Evolutionary conservation across 2,113 vertebrate genomes (phyloP), one percentile per base, ranked within the genome.

Genomic region (Forbesichthys papilliferus): DNA sequence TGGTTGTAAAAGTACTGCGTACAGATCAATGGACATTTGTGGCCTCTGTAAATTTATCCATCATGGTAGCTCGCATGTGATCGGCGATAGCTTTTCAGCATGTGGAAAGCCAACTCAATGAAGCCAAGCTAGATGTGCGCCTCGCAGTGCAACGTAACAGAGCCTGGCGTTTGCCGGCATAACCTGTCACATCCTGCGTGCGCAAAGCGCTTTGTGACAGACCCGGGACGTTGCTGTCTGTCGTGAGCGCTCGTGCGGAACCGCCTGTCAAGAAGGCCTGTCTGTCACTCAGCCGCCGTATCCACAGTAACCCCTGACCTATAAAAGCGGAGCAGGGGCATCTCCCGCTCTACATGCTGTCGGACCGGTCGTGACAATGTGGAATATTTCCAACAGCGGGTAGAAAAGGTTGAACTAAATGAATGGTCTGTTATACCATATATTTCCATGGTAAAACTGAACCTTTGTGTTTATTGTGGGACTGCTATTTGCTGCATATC

Each of bases 271-370:
- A 42, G 27, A n/a, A 27, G 47, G 27, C 27, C 27, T 27, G 27
- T 65, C 61, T 77, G 77, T 74, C 68, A 65, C 4, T 84, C 74
- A 34, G 12, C 58, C 42, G 9, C n/a, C 53, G 54, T 61, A 53
- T 58, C 59, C 8, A 1, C 1, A 46, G 33, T 62, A 53, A 73
- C 78, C 73, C 14, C 57, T 68, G 73, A 71, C 73, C 60, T 65
- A 27, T 49, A 56, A 54, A 55, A 27, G 7, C 27, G 11, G 42
- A 7, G 60, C 52, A 47, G 36, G 36, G 36, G 9, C 47, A 12
- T 20, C 13, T 12, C 27, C 51, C 11, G 13, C 13, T 3, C 9
- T 12, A 18, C 16, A 62, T 27, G 12, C 48, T 12, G 61, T 61
- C 42, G 68, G 64, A 68, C 49, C 13, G 11, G 49, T 13, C 0